Evolutionary conservation across 2,113 vertebrate species (phyloP).

Genomic region (Sitta europaea): DNA sequence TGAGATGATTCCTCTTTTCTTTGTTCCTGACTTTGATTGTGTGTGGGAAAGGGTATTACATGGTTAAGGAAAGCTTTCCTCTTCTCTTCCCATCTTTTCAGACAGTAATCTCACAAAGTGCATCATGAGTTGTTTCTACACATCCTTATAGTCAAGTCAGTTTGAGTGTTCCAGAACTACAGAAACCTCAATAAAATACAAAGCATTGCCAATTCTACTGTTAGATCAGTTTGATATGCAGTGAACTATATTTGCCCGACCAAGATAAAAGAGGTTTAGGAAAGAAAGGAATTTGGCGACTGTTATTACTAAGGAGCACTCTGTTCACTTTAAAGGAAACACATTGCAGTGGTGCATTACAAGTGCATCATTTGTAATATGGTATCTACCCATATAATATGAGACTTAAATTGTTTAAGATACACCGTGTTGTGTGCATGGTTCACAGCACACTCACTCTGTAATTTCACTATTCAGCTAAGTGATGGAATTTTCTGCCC

Average conservation of each 20-base stretch:
- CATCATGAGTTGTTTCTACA: neutral
- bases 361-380: neutral
- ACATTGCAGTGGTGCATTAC: neutral
- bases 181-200: neutral
- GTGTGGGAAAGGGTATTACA: neutral
- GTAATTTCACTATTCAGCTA: slow-evolving; percentile 27
- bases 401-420: neutral
- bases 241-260: neutral
- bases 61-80: neutral
- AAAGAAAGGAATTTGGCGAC: neutral
- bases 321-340: neutral
- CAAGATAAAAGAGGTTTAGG: slow-evolving; percentile 2
- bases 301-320: neutral
- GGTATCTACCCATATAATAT: neutral
- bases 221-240: neutral
- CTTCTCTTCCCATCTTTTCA: neutral
- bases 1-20: neutral
- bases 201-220: neutral
- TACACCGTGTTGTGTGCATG: neutral
- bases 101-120: neutral
- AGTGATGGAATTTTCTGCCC: neutral
- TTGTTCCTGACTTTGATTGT: neutral
- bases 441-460: neutral
- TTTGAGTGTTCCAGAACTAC: neutral
- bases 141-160: neutral